phyloP scores from a whole-genome alignment of 2,797 vertebrate species.

The Balearica regulorum region DNA sequence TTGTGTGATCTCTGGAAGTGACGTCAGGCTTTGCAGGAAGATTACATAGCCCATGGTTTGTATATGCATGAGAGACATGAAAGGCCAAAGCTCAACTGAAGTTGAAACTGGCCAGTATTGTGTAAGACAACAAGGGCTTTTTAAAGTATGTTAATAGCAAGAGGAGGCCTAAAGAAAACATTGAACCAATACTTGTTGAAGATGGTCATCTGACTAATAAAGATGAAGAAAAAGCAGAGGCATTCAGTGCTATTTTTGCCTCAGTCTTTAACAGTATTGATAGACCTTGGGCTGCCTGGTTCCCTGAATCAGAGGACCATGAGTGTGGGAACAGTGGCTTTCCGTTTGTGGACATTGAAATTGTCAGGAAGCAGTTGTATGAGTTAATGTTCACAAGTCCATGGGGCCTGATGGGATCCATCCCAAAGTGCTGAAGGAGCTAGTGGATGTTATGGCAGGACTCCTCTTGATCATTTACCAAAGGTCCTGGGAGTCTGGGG shows the following conservation, averaged over 20 bases:
- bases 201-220: too few relatives aligned
- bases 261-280: background rate
- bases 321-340: background rate
- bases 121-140: background rate
- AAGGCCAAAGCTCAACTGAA: background rate
- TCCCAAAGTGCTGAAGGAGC: background rate
- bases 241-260: accelerated
- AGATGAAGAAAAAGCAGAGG: background rate
- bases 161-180: background rate
- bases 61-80: background rate
- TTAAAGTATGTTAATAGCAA: background rate
- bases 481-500: background rate
- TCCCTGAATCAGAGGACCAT: background rate
- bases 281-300: background rate
- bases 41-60: background rate
- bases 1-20: accelerated
- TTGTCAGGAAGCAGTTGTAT: background rate
- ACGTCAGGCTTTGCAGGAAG: background rate
- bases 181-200: background rate
- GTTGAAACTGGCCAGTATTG: background rate
- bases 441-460: too few relatives aligned
- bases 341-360: background rate
- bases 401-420: background rate
- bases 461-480: accelerated
- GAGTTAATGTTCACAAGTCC: background rate